A percentile compares a stretch with the other conserved stretches of the same genome.
Evolutionary conservation across 2,113 vertebrate genomes (phyloP).

Genomic region (Archocentrus centrarchus): DNA sequence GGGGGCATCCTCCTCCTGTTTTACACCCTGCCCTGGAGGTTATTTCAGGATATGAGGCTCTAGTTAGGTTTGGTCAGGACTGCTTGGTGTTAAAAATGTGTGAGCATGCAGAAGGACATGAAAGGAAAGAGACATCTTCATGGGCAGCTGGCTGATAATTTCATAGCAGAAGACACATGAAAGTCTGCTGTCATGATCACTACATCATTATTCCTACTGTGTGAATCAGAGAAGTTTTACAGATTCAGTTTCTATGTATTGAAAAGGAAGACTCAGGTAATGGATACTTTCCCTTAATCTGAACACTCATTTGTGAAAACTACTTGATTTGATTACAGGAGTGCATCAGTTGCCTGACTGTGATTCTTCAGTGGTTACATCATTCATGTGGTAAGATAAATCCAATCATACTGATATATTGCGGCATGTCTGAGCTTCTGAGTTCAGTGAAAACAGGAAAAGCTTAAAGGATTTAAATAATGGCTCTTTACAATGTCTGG

Average conservation of each 20-base stretch:
- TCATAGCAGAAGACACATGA: slow-evolving; percentile 7
- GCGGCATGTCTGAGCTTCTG: slow-evolving; percentile 1
- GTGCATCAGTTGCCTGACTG: slow-evolving; percentile 16
- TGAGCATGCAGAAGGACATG: slow-evolving; percentile 14
- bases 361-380: slow-evolving; percentile 16
- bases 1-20: slow-evolving; percentile 18
- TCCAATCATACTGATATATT: slow-evolving; percentile 9
- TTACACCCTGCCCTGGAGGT: slow-evolving; percentile 29
- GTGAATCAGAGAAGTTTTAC: not conserved
- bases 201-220: not conserved
- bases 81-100: not conserved
- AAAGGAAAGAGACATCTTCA: slow-evolving; percentile 20
- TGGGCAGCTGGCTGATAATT: not conserved
- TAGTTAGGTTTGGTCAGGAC: slow-evolving; percentile 34
- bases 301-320: slow-evolving; percentile 15
- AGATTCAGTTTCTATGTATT: not conserved
- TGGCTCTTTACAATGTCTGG: not conserved
- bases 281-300: not conserved
- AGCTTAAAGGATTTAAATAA: slow-evolving; percentile 23
- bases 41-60: slow-evolving; percentile 42
- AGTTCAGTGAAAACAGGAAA: not conserved
- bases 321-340: slow-evolving; percentile 43
- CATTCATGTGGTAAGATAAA: slow-evolving; percentile 21
- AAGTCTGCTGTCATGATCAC: not conserved
- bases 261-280: not conserved